phyloP scores from a whole-genome alignment of 2,113 vertebrate genomes.

The Rallus limicola region DNA sequence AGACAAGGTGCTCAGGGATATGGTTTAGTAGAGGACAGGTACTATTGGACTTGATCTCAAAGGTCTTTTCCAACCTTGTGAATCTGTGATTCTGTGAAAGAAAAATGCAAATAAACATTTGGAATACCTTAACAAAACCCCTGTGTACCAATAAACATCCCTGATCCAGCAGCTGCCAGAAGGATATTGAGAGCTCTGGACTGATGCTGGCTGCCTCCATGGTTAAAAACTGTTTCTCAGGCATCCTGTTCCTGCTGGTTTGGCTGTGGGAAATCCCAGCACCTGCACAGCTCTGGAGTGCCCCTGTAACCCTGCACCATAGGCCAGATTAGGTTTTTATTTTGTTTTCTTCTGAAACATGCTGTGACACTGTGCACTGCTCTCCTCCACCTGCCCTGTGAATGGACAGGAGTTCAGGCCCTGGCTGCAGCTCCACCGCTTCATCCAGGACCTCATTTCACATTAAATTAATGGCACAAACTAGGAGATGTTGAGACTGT shows the following conservation, averaged over 20 bases:
- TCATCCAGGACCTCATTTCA: neutral
- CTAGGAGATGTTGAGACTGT: neutral
- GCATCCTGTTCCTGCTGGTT: neutral
- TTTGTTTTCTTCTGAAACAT: neutral
- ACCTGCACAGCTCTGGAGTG: neutral
- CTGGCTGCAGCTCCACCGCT: neutral
- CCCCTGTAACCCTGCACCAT: rapidly evolving
- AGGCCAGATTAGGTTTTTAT: neutral
- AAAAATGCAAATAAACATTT: neutral
- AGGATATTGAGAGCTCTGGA: neutral
- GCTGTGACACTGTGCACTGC: rapidly evolving
- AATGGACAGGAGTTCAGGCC: neutral
- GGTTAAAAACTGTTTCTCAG: neutral
- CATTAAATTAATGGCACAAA: neutral
- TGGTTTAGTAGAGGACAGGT: no score
- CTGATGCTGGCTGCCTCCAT: neutral
- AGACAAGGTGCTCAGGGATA: no score
- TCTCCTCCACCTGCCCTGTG: neutral
- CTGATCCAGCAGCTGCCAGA: neutral
- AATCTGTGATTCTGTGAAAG: no score
- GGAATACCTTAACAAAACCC: neutral
- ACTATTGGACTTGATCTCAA: no score
- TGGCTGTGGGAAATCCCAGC: neutral
- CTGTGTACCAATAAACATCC: no score
- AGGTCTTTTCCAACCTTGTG: no score